A percentile compares a stretch with the other conserved stretches of the same genome.
phyloP scores from a whole-genome alignment of 2,113 vertebrate species.

The Rhea americana region DNA sequence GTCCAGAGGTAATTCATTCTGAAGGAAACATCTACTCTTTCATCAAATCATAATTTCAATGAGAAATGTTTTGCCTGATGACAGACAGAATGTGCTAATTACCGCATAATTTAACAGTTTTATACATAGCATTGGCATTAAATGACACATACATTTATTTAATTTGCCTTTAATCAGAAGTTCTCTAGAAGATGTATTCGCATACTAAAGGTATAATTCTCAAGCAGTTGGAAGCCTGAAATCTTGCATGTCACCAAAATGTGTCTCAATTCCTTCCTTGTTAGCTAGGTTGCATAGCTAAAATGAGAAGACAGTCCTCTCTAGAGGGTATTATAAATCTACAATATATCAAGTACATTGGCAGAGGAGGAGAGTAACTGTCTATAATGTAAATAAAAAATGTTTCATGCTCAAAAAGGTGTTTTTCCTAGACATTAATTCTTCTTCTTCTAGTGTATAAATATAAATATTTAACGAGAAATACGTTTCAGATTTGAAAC shows the following conservation, averaged over 20 bases:
- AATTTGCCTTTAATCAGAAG: conserved; percentile 16
- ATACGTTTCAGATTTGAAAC: background rate
- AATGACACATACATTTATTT: conserved; percentile 26
- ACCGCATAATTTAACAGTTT: background rate
- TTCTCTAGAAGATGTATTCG: background rate
- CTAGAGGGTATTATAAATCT: background rate
- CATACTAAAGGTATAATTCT: background rate
- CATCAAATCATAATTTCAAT: background rate
- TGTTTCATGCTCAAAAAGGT: background rate
- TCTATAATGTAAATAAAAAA: background rate
- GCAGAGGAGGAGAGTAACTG: background rate
- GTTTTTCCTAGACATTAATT: background rate
- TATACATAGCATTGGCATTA: background rate
- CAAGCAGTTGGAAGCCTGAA: background rate
- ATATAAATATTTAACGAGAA: background rate
- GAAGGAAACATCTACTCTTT: background rate
- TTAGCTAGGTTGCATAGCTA: background rate
- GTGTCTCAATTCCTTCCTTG: background rate
- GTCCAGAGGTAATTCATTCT: background rate
- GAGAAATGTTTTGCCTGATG: background rate
- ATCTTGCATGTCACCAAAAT: background rate
- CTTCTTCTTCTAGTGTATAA: background rate
- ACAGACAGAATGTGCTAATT: background rate
- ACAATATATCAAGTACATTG: background rate
- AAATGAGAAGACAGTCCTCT: background rate